Evolutionary conservation across 1,140 invertebrate genomes (phyloP), one percentile per base, ranked within the genome.

Genomic region (Mercenaria mercenaria): DNA sequence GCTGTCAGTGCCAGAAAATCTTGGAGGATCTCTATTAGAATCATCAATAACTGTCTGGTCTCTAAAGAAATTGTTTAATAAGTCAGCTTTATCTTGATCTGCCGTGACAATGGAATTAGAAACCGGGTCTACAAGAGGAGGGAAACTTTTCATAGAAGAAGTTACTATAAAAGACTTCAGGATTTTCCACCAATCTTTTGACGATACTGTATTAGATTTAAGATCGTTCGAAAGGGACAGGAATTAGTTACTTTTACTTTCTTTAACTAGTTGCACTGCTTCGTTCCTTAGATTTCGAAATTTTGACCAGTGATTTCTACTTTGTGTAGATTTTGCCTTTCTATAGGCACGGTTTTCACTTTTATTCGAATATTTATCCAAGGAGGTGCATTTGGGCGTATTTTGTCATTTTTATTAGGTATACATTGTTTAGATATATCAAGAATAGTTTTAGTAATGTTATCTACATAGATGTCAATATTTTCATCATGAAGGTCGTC

Each of bases 361-460:
- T 59, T 59, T 59, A 59, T 59, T 20, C 20, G 18, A 26, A 6
- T n/a, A 20, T 20, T n/a, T 4, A 59, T 20, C 56, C 56, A 76
- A 11, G 32, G 72, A 39, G 43, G 29, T 18, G 32, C 72, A 76
- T 76, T 76, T 18, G 37, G 43, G 10, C 37, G 29, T 11, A 76
- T 41, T 26, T n/a, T 37, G 11, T 34, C 72, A 76, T 41, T 26
- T 76, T 76, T 76, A 18, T 76, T 76, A 34, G 72, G 72, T 34
- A 76, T 76, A 32, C 72, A 76, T 20, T 23, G 23, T 41, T 76
- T 76, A 39, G 72, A 39, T 23, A 32, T 10, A 23, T 76, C 18
- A 11, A 76, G 23, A 32, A 76, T 76, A 76, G 32, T 32, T 18
- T 76, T 76, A 23, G 72, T 37, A 26, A 76, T 76, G 26, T 76